Base-by-base conservation (phyloP, 2,797 vertebrate genomes). In the Telmatherina bonti region DNA sequence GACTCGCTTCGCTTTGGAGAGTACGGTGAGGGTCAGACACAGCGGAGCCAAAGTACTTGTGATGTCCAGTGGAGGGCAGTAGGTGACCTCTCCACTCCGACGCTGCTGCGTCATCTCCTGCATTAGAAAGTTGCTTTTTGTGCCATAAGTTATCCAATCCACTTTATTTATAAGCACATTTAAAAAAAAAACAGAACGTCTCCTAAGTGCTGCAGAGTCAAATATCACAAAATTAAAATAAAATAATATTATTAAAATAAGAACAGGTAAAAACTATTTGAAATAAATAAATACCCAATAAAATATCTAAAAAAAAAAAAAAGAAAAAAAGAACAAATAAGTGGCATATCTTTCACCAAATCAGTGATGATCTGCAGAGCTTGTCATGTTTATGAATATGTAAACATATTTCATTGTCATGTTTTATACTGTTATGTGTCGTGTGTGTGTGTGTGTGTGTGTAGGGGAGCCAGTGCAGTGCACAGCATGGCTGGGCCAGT, bases 1-100 rank as follows among this genome's bases (percentile, higher is more conserved):
- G 97, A 99, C 4, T 96, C 96, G 52, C 93, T 99, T 69, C 97
- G 97, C 36, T 99, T 99, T 41, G 98, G 98, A 70, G 98, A 99
- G 93, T 99, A 99, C 0, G 98, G 98, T 99, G 93, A 95, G 78
- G 11, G 55, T 9, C 1, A 33, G 59, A 56, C 18, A 64, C 13
- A 45, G 47, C 64, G n/a, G n/a, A n/a, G 15, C 11, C 67, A 45
- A 74, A 72, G 47, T 75, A 33, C 69, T 27, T 49, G 0, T 30
- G 27, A 35, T 52, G 51, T 49, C 85, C 89, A 85, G 43, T 49
- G 70, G 91, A 76, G 76, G 85, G 89, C 82, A 87, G 79, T 60
- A 75, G 66, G 62, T 69, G 15, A 26, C 27, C n/a, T 60, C 7
- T 33, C 15, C 58, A 13, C 43, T 58, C 22, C 29, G 71, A 10